These are phyloP conservation scores for Zaprionus taronus DNA, from an alignment of 1,140 invertebrate genomes.

Conservation along the genomic window DNA sequence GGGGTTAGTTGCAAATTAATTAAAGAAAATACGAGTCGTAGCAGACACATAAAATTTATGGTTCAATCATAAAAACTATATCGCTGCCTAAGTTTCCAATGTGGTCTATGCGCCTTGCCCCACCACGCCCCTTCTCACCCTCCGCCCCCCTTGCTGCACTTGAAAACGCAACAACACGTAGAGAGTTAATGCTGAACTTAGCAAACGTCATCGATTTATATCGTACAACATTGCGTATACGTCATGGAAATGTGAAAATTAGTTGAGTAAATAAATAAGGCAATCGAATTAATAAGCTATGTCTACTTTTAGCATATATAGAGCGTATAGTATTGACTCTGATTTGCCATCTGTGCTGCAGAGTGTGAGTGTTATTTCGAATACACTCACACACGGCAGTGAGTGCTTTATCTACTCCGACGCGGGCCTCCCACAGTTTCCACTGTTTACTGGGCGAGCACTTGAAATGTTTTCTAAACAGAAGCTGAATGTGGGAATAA, in stretches of 20 bases:
- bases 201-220: constrained; percentile 50
- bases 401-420: background rate
- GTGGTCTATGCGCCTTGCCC: background rate
- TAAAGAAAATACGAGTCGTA: constrained; percentile 57
- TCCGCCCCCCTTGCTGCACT: background rate
- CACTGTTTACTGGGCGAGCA: constrained; percentile 61
- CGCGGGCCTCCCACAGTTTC: constrained; percentile 25
- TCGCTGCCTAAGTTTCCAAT: constrained; percentile 30
- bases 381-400: background rate
- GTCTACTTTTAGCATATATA: constrained; percentile 23
- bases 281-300: constrained; percentile 58
- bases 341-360: background rate
- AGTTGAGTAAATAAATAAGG: constrained; percentile 71
- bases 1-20: constrained; percentile 59
- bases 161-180: background rate
- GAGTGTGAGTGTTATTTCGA: background rate
- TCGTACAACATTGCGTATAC: constrained; percentile 45
- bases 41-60: constrained; percentile 69
- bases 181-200: constrained; percentile 4
- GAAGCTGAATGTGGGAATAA: constrained; percentile 14
- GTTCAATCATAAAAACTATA: constrained; percentile 61
- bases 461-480: constrained; percentile 67
- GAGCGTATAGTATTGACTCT: constrained; percentile 13
- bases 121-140: background rate
- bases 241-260: constrained; percentile 75